Evolutionary conservation across 1,140 invertebrate species (phyloP), one percentile per base, ranked within the genome.

Genomic region (Paracyclopina nana): DNA sequence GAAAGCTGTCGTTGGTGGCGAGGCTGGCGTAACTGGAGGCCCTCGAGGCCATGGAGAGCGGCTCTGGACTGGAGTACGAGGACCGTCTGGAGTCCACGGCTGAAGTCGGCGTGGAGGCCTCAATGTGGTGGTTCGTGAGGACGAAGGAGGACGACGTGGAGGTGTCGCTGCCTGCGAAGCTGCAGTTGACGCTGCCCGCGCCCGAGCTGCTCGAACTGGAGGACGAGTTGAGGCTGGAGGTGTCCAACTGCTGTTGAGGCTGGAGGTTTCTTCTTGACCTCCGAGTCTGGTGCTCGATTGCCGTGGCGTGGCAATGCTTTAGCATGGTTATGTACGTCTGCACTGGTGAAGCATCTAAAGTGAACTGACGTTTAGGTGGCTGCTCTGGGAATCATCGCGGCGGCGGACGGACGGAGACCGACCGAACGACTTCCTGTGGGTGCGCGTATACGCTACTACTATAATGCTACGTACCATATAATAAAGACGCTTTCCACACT

Each of bases 221-320:
- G 2, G 34, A 38, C n/a, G 34, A 5, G 20, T 38, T 38, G 34
- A 16, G n/a, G 20, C 34, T 20, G n/a, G n/a, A n/a, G n/a, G n/a
- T n/a, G n/a, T n/a, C n/a, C n/a, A n/a, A n/a, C n/a, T n/a, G n/a
- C n/a, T n/a, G n/a, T n/a, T n/a, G n/a, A n/a, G n/a, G n/a, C n/a
- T n/a, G n/a, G 45, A 48, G 45, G 14, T 16, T 22, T 29, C 45
- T 24, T 16, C 45, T 24, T 11, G 45, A 48, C 12, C 45, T 26
- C 9, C 45, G 6, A 16, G 45, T 48, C 11, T 22, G 27, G 45
- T 27, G 40, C 20, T 42, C 45, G 22, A 18, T 48, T 24, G 45
- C 45, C 25, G 45, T 48, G 16, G 45, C 45, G 9, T 48, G 45
- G 18, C 45, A 48, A 30, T 48, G 45, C 45, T 48, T 48, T 12